Base-by-base conservation (phyloP, 2,797 vertebrate species). In the Poecilia picta region DNA sequence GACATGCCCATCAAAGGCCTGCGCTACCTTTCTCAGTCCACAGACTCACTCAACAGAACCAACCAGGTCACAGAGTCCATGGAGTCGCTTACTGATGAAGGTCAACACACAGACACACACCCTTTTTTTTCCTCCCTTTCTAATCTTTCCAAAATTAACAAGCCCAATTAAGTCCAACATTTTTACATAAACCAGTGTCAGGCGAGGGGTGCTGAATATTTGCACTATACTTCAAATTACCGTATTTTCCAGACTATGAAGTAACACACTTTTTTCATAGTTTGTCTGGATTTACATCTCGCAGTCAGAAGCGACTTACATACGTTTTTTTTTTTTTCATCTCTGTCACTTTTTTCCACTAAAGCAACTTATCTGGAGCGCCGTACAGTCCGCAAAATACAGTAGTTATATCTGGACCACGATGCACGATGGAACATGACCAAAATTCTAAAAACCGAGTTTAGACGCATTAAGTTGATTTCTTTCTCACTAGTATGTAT, bases 1-100 rank as follows among this genome's bases (percentile, higher is more conserved):
- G 98, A 99, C 83, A 97, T 87, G 76, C 96, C 98, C 79, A 95
- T 98, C 71, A 96, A 96, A 87, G 96, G 96, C 62, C 95, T 97
- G 94, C 96, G 97, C 76, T 97, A 96, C 92, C 96, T 99, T 72
- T 99, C 98, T 0, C 97, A 99, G 83, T 99, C 98, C 53, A 99
- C 98, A 4, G 98, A 99, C 94, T 99, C 98, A 28, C 96, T 99
- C 80, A 97, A 98, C 94, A 97, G 98, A 94, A 97, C 96, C 88
- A 97, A 95, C 91, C 96, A 97, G 87, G 97, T 97, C 90, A 98
- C 97, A 20, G 97, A 97, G 88, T 99, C 98, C 62, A 97, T 95
- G 77, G 98, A 99, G 85, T 99, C 98, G 0, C 96, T 99, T 57
- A 97, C 97, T 41, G 98, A 99, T 68, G 98, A 99, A 95, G 98